Conservation (phyloP, 2,113 vertebrate genomes). For the Mormyrus iriodes region DNA sequence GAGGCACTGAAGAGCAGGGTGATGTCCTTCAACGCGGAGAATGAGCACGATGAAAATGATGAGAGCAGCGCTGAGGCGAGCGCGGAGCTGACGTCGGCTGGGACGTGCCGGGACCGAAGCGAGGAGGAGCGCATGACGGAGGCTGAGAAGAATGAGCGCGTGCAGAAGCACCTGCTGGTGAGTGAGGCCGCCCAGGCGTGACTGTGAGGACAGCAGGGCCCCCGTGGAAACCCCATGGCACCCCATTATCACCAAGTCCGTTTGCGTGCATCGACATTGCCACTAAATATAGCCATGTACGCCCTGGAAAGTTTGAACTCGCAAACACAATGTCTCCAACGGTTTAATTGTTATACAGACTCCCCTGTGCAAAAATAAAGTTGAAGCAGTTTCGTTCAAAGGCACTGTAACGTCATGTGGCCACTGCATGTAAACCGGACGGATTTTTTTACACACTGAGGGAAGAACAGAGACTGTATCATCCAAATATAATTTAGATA, state of each 20-base stretch:
- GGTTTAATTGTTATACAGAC: background rate
- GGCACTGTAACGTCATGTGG: background rate
- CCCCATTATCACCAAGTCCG: background rate
- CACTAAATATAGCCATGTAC: background rate
- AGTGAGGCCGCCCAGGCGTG: background rate
- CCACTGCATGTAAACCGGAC: background rate
- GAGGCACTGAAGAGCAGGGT: conserved; percentile 82
- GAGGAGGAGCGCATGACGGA: conserved; percentile 90
- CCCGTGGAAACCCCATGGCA: background rate
- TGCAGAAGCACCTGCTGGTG: conserved; percentile 92
- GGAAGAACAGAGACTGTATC: background rate
- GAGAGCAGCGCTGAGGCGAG: conserved; percentile 90
- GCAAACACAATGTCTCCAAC: background rate
- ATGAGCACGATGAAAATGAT: conserved; percentile 87
- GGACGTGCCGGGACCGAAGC: conserved; percentile 80
- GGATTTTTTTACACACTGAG: background rate
- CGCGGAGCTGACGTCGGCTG: conserved; percentile 76
- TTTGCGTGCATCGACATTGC: background rate
- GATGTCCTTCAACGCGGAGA: conserved; percentile 70
- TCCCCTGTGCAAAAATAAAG: background rate
- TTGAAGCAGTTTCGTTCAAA: background rate
- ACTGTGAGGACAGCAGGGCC: background rate
- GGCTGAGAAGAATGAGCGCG: conserved; percentile 86
- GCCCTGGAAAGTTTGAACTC: background rate
- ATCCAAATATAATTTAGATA: background rate